Evolutionary conservation across 2,113 vertebrate species (phyloP), one percentile per base, ranked within the genome.

Genomic region (Carassius carassius): DNA sequence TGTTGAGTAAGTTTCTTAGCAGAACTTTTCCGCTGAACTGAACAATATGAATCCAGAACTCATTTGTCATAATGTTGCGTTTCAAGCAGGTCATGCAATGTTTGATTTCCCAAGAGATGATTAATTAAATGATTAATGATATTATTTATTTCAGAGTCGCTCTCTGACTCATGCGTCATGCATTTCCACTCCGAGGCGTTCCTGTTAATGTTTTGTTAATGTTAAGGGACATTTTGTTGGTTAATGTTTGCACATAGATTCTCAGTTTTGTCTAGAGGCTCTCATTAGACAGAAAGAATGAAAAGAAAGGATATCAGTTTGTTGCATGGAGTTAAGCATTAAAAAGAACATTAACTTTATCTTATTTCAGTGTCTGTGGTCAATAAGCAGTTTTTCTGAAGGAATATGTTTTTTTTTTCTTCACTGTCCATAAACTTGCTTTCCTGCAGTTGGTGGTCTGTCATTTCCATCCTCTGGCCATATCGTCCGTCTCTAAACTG

Each of bases 401-500:
- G 47, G 41, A 80, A 54, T 72, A 13, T 41, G 78, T 84, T 1
- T 37, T 23, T 62, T 62, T 70, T 0, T 17, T 54, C 54, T 32
- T 19, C 16, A 65, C 29, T 54, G 54, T 82, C 76, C 69, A 74
- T 73, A 67, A 81, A 67, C 25, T 84, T 85, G 74, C 81, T 80
- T 75, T 80, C 62, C 44, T 63, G 37, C 25, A 44, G 58, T n/a
- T 75, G 69, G 47, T 80, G 83, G 82, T 41, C 72, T 79, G 29
- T 85, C 47, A 41, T 79, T 78, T 77, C 80, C 63, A 29, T 69
- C 17, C 85, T 47, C 19, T 56, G 19, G 81, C 60, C 78, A 80
- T 16, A 32, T 32, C 37, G 44, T 83, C 85, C 74, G 69, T 81
- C 85, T 82, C 81, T 85, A 86, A 11, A 37, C 17, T 3, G 32